Evolutionary conservation across 30 jellyfish, hydroid and myxozoan genomes (phyloP), one percentile per base, ranked within the genome.

Genomic region (Turritopsis dohrnii): DNA sequence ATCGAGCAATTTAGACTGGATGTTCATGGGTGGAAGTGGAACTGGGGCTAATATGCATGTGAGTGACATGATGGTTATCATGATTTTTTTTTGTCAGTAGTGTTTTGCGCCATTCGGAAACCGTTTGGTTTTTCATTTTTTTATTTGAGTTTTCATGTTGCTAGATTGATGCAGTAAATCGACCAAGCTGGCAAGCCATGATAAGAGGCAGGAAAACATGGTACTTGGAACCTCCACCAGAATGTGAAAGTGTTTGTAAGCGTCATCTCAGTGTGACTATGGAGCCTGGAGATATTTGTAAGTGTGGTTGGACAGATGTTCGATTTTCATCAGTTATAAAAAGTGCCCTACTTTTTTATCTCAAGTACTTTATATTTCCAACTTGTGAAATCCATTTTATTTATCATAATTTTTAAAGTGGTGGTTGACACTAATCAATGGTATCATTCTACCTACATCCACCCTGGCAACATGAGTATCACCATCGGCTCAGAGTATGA

Each of bases 111-210:
- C n/a, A n/a, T n/a, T n/a, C n/a, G n/a, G n/a, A n/a, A n/a, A n/a
- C n/a, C n/a, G n/a, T n/a, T 41, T 41, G 13, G 5, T 41, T 41
- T 41, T 41, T 41, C 60, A 41, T 41, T 41, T n/a, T n/a, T n/a
- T n/a, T n/a, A n/a, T n/a, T n/a, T n/a, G n/a, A n/a, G 60, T 41
- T 41, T 13, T 41, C 5, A 41, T 41, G 5, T 3, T 41, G 60
- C 26, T 71, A 94, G 99, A 88, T 94, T 60, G 99, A 94, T 83
- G 66, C 94, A 7, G 99, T 94, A 1, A 88, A 86, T 31, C 82
- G 96, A 30, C 98, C 98, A 25, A 88, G 96, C 17, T 93, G 98
- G 98, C 98, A 93, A 84, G 99, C 99, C 54, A 93, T 84, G 89
- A 89, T 94, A 29, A 85, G 85, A 1, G 99, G 99, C 19, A 86